Conservation (phyloP, 2,797 vertebrate genomes). For the Xenopus petersii region DNA sequence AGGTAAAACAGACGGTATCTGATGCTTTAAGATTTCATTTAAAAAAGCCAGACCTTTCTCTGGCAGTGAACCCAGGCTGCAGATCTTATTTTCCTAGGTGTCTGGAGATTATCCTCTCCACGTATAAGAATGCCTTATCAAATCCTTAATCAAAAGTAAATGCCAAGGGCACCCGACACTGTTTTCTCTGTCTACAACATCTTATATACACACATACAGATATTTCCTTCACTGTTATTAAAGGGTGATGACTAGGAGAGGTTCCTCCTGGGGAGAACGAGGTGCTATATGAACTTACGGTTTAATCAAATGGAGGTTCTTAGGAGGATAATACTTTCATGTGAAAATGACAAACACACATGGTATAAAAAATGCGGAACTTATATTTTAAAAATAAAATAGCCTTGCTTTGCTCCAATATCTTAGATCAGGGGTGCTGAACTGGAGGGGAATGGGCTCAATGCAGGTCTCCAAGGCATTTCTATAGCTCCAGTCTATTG, state of each 20-base stretch:
- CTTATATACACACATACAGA: background rate
- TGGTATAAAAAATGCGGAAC: too few relatives aligned
- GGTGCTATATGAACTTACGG: background rate
- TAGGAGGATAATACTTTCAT: too few relatives aligned
- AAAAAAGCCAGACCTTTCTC: background rate
- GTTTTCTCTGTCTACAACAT: background rate
- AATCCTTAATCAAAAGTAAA: conserved; percentile 19
- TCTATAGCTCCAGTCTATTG: too few relatives aligned
- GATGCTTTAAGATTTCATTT: background rate
- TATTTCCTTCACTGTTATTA: background rate
- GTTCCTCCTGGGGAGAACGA: background rate
- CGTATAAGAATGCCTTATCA: background rate
- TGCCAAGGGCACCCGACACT: background rate
- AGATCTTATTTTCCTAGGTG: background rate
- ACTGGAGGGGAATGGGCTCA: too few relatives aligned
- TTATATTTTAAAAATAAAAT: too few relatives aligned
- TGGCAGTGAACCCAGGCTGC: background rate
- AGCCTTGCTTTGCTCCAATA: too few relatives aligned
- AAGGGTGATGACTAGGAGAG: background rate
- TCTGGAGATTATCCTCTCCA: background rate
- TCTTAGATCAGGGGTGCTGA: too few relatives aligned
- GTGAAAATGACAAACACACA: too few relatives aligned
- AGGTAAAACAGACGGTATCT: background rate
- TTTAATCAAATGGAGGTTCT: background rate
- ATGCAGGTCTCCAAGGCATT: too few relatives aligned